phyloP scores from a whole-genome alignment of 2,113 vertebrate genomes.

The Protobothrops flavoviridis region DNA sequence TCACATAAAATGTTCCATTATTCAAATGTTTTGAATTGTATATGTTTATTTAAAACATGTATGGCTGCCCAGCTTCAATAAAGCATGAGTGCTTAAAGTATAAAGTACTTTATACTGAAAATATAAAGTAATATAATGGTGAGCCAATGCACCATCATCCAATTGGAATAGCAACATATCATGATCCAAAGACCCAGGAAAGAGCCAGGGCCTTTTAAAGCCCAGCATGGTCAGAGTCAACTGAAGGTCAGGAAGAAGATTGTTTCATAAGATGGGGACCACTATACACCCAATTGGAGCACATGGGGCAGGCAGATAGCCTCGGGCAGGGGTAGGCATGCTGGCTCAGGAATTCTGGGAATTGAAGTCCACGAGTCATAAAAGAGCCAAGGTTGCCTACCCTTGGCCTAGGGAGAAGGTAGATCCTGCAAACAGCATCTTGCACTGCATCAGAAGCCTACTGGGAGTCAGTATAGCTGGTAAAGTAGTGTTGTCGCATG shows the following conservation, averaged over 20 bases:
- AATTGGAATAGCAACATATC: not conserved
- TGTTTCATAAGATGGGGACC: not conserved
- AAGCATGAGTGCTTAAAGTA: not conserved
- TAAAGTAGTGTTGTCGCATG: not conserved
- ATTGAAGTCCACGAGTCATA: no score
- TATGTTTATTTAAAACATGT: not conserved
- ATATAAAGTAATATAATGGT: not conserved
- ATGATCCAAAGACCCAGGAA: not conserved
- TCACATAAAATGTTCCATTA: not conserved
- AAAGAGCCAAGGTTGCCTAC: no score
- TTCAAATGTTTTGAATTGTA: not conserved
- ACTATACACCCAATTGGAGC: not conserved
- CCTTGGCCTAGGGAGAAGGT: not conserved
- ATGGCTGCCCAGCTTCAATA: not conserved
- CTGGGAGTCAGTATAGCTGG: not conserved
- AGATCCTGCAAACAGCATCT: not conserved
- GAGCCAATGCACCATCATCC: not conserved
- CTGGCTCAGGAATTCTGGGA: no score
- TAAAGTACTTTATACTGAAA: not conserved
- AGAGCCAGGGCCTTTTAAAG: not conserved
- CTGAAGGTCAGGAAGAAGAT: not conserved
- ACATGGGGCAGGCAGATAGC: not conserved
- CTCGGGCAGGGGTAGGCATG: no score
- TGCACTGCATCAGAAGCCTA: not conserved
- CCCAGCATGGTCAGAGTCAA: not conserved